phyloP scores from a whole-genome alignment of 1,140 invertebrate genomes.

The Drosophila seguyi region DNA sequence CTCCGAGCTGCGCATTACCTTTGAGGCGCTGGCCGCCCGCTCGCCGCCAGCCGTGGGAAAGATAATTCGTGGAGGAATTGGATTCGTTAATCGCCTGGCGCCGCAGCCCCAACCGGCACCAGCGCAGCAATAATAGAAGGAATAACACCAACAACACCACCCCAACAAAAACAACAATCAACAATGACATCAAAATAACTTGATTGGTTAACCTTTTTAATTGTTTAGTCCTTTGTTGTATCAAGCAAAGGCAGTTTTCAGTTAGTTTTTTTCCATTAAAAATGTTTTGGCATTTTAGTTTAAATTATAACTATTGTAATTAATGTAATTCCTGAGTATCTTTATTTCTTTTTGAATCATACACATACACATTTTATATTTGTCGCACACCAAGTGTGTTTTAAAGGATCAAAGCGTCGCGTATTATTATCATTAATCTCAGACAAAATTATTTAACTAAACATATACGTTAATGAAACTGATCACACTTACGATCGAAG shows the following conservation, averaged over 20 bases:
- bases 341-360: slow-evolving; percentile 5
- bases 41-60: slow-evolving; percentile 88
- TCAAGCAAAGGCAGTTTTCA: slow-evolving; percentile 3
- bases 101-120: slow-evolving; percentile 86
- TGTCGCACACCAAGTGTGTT: slow-evolving; percentile 20
- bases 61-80: slow-evolving; percentile 86
- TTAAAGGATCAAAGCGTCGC: slow-evolving; percentile 14
- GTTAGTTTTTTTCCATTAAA: background rate
- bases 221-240: slow-evolving; percentile 22
- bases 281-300: slow-evolving; percentile 30
- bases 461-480: slow-evolving; percentile 28
- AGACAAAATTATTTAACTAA: slow-evolving; percentile 41
- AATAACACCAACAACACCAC: background rate
- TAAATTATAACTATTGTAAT: slow-evolving; percentile 32
- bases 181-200: slow-evolving; percentile 46
- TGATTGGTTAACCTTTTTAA: slow-evolving; percentile 39
- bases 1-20: slow-evolving; percentile 89
- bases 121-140: slow-evolving; percentile 42
- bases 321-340: slow-evolving; percentile 11
- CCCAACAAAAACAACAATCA: slow-evolving; percentile 29
- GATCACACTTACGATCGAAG: slow-evolving; percentile 23
- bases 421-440: slow-evolving; percentile 66
- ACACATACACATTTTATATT: slow-evolving; percentile 14
- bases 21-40: slow-evolving; percentile 88
- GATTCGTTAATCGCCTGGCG: slow-evolving; percentile 88